These are phyloP conservation scores for Henricia sp. DNA, from an alignment of 53 echinoderm and acorn worm species.

Conservation along the genomic window DNA sequence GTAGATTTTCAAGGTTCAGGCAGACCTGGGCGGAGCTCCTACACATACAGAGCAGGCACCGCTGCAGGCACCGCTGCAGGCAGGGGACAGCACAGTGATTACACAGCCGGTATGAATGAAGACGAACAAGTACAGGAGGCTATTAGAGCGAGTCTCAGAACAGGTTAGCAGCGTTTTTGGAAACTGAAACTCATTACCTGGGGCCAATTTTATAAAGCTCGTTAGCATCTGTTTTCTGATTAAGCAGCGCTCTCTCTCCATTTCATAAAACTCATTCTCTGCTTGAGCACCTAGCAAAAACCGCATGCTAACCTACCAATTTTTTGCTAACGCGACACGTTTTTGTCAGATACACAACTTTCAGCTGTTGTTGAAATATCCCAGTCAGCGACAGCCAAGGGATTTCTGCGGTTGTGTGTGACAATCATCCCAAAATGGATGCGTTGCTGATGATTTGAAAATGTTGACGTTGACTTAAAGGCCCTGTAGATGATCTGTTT, in stretches of 20 bases:
- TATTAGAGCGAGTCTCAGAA: constrained; percentile 67
- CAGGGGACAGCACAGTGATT: neutral
- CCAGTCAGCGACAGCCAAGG: no score
- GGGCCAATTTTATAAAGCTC: neutral
- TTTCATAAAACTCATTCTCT: neutral
- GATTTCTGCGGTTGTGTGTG: no score
- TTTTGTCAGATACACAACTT: neutral
- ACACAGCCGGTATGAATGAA: constrained; percentile 80
- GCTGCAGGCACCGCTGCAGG: neutral
- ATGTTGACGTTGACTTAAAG: no score
- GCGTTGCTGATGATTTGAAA: no score
- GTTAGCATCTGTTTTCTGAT: neutral
- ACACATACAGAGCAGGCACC: constrained; percentile 21
- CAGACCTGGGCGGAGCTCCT: neutral
- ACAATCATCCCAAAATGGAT: no score
- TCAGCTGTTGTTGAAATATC: no score
- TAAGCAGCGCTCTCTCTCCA: neutral
- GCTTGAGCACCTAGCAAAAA: neutral
- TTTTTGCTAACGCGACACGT: neutral
- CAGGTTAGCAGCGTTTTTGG: constrained; percentile 25
- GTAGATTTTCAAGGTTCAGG: constrained; percentile 7
- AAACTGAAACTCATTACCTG: neutral
- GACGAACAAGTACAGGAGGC: constrained; percentile 87
- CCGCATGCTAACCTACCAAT: neutral
- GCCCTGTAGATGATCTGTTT: no score